Base-by-base conservation (phyloP, 2,888 invertebrate species). In the Andrena marginata region DNA sequence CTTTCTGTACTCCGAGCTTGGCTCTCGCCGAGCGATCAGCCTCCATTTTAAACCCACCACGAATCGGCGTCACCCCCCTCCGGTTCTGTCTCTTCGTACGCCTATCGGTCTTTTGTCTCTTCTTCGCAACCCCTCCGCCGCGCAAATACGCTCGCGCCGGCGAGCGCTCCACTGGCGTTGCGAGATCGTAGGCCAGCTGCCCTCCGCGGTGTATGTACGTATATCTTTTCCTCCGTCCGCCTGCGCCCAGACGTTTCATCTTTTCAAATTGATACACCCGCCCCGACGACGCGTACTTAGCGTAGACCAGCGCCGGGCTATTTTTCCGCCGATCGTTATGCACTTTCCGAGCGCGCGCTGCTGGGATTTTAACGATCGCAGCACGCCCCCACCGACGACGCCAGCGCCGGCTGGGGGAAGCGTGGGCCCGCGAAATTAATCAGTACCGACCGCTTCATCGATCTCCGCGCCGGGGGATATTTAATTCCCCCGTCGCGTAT, bases 301-400 rank as follows among this genome's bases (percentile, higher is more conserved):
- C 0, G 33, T 42, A 35, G 35, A 13, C 16, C 20, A 31, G 63
- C 54, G 48, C 54, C 23, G 5, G 16, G 42, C 60, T 54, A 51
- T 54, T 16, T 35, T 35, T 60, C 51, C 20, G 13, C 16, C 35
- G 35, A 42, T 74, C 68, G 82, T 75, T 74, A 82, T 69, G 49
- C 75, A n/a, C 51, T 54, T 82, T 68, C 31, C 23, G 35, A 68
- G 62, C 67, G 67, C 72, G 48, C 42, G 73, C 48, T 51, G 51
- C 56, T 56, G 68, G 68, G 67, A 54, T 81, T 80, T 80, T 81
- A 80, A 82, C 82, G 82, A 80, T 80, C 80, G 82, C 48, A 42
- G 82, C 48, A 42, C 54, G 13, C 10, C 31, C 23, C 16, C 29
- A n/a, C 35, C 23, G 26, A 4, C 64, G 49, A 60, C 33, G 26